A percentile compares a stretch with the other conserved stretches of the same genome.
Evolutionary conservation across 2,888 invertebrate species (phyloP).

Genomic region (Tortrix viridana): DNA sequence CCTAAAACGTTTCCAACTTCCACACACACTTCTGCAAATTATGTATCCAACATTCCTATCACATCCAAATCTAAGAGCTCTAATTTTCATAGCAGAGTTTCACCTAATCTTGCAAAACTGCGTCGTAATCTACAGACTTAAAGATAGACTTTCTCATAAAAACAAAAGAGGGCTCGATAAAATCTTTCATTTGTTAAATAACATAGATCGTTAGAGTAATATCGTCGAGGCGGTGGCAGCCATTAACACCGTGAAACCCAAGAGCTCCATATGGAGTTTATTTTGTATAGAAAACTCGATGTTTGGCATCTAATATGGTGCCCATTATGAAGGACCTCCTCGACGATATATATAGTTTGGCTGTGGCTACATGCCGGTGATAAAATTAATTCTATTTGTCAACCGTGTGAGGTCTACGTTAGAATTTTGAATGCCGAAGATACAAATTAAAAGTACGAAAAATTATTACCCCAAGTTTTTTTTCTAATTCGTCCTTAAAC

Average conservation of each 20-base stretch:
- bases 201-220: constrained; percentile 77
- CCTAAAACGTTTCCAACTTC: too few species aligned
- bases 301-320: too few species aligned
- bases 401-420: too few species aligned
- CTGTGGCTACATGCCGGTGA: constrained; percentile 10
- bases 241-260: constrained; percentile 45
- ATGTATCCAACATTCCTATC: neutral
- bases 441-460: neutral
- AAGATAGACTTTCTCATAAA: constrained; percentile 63
- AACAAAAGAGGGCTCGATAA: constrained; percentile 73
- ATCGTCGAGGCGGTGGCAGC: constrained; percentile 61
- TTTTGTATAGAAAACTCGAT: too few species aligned
- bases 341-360: constrained; percentile 39
- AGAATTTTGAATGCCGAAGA: neutral
- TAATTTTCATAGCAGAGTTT: constrained; percentile 7
- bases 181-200: constrained; percentile 80
- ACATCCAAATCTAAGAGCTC: constrained; percentile 7
- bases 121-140: constrained; percentile 13
- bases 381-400: neutral
- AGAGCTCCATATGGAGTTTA: neutral
- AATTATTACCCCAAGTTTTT: neutral
- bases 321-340: constrained; percentile 50
- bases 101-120: constrained; percentile 14
- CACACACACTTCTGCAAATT: neutral
- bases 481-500: too few species aligned